A percentile compares a stretch with the other conserved stretches of the same genome.
phyloP scores from a whole-genome alignment of 2,113 vertebrate species.

The Eira barbara region DNA sequence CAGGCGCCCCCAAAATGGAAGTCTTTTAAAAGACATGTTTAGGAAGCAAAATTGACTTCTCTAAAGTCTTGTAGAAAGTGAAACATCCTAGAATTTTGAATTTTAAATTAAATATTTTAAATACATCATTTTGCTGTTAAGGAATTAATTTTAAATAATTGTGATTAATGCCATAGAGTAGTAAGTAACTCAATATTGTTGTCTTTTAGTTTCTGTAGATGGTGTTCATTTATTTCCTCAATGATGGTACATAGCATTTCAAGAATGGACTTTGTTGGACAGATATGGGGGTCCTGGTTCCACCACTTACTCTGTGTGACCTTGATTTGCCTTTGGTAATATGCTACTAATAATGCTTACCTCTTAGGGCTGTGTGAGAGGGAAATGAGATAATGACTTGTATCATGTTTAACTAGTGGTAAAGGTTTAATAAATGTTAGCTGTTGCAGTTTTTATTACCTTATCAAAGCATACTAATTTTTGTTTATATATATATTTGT shows the following conservation, averaged over 20 bases:
- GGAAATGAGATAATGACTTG: not conserved
- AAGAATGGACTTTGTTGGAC: not conserved
- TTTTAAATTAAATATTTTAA: not conserved
- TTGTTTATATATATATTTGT: not conserved
- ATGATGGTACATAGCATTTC: not conserved
- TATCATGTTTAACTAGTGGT: not conserved
- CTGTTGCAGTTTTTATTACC: not conserved
- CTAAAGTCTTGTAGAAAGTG: not conserved
- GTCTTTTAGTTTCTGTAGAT: not conserved
- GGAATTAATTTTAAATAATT: not conserved
- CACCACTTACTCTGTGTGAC: not conserved
- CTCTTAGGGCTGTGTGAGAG: not conserved
- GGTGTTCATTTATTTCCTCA: not conserved
- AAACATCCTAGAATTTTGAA: not conserved
- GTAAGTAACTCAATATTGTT: not conserved
- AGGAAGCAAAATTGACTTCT: not conserved
- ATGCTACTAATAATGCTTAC: not conserved
- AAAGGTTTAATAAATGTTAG: not conserved
- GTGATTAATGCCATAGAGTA: not conserved
- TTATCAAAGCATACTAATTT: not conserved
- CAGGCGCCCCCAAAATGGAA: not conserved
- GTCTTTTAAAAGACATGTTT: slow-evolving; percentile 26
- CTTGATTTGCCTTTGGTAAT: not conserved
- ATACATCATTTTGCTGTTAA: not conserved
- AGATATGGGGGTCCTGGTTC: not conserved